A percentile compares a stretch with the other conserved stretches of the same genome.
phyloP scores from a whole-genome alignment of 1,140 invertebrate genomes.

The Spodoptera frugiperda region DNA sequence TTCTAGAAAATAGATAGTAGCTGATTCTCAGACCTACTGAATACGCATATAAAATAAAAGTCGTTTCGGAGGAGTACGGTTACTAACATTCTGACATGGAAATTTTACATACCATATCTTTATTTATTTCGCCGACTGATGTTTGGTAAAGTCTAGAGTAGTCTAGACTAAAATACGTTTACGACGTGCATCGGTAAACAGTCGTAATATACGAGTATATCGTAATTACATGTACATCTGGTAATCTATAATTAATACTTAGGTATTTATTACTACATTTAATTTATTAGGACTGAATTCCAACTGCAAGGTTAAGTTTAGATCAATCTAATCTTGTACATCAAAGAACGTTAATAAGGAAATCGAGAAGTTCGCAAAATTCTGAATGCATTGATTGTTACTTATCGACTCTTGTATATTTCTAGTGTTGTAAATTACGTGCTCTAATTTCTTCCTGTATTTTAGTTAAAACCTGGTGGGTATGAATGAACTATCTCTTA shows the following conservation, averaged over 20 bases:
- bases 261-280: neutral
- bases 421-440: too few relatives aligned
- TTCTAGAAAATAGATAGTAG: too few relatives aligned
- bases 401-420: too few relatives aligned
- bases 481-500: too few relatives aligned
- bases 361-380: too few relatives aligned
- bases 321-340: neutral
- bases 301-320: neutral
- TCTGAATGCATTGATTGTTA: too few relatives aligned
- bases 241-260: slow-evolving; percentile 7
- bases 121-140: neutral
- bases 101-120: neutral
- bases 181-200: slow-evolving; percentile 10
- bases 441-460: too few relatives aligned
- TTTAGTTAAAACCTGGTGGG: too few relatives aligned
- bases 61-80: too few relatives aligned
- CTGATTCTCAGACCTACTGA: too few relatives aligned
- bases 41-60: too few relatives aligned
- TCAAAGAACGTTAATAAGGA: neutral
- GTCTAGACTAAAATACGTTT: slow-evolving; percentile 34
- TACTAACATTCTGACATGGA: too few relatives aligned
- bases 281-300: neutral
- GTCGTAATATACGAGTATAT: slow-evolving; percentile 14
- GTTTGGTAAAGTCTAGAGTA: slow-evolving; percentile 18
- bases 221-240: slow-evolving; percentile 19